A percentile compares a stretch with the other conserved stretches of the same genome.
phyloP scores from a whole-genome alignment of 1,140 invertebrate species.

The Epicauta chinensis region DNA sequence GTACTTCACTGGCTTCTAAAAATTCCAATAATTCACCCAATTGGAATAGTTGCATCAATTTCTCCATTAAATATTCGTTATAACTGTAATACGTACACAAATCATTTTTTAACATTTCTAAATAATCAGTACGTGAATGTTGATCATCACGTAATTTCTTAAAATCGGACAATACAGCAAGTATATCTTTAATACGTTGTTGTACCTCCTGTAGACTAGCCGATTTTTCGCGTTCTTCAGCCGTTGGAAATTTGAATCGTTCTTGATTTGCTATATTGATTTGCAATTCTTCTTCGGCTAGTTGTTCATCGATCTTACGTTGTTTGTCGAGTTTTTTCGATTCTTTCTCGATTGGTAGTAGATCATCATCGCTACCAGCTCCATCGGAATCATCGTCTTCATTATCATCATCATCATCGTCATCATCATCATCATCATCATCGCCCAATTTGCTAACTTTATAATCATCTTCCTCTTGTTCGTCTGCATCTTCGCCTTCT shows the following conservation, averaged over 20 bases:
- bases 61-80: constrained; percentile 93
- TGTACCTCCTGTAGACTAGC: constrained; percentile 78
- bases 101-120: constrained; percentile 72
- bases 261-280: constrained; percentile 69
- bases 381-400: constrained; percentile 32
- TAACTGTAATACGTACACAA: constrained; percentile 96
- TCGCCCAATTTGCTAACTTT: constrained; percentile 46
- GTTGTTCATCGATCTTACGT: constrained; percentile 60
- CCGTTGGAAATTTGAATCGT: constrained; percentile 67
- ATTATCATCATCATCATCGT: constrained; percentile 37
- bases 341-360: constrained; percentile 81
- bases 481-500: constrained; percentile 27
- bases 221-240: constrained; percentile 64
- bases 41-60: constrained; percentile 90
- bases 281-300: constrained; percentile 75
- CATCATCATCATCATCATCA: constrained; percentile 39
- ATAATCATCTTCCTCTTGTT: constrained; percentile 31
- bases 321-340: constrained; percentile 75
- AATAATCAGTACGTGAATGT: constrained; percentile 75
- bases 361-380: constrained; percentile 54
- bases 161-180: constrained; percentile 86
- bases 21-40: constrained; percentile 87
- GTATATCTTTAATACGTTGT: constrained; percentile 85
- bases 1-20: constrained; percentile 94
- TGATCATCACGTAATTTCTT: constrained; percentile 68